These are phyloP conservation scores for Margaritifera margaritifera DNA, from an alignment of 2,888 invertebrate species.

Conservation along the genomic window DNA sequence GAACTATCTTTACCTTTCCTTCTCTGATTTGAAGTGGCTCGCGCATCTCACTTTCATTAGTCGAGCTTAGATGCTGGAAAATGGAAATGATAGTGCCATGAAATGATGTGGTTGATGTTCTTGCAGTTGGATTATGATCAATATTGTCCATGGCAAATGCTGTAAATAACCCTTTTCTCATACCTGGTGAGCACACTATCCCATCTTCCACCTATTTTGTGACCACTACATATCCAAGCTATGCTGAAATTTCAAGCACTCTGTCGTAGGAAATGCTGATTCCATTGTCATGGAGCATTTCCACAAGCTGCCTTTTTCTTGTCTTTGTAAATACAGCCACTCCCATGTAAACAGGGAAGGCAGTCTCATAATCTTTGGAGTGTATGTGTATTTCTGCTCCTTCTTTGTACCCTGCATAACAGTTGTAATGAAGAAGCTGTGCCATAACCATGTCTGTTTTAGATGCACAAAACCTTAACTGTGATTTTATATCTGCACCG, in stretches of 20 bases:
- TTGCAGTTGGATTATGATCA: no score
- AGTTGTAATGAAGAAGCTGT: constrained; percentile 24
- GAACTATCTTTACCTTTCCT: no score
- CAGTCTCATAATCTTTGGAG: constrained; percentile 20
- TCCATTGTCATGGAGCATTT: no score
- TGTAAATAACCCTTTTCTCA: constrained; percentile 40
- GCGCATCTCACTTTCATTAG: constrained; percentile 9
- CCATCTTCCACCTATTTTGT: constrained; percentile 27
- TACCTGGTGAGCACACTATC: constrained; percentile 23
- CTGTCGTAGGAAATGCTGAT: no score
- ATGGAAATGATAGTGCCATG: constrained; percentile 27
- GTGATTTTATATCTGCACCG: no score
- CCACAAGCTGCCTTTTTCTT: no score
- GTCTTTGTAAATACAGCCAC: constrained; percentile 31
- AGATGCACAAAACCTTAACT: no score
- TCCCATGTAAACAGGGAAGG: constrained; percentile 20
- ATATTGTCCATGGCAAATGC: constrained; percentile 45
- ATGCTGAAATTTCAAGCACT: no score
- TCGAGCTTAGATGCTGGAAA: constrained; percentile 14
- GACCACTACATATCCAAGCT: constrained; percentile 29
- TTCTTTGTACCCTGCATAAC: constrained; percentile 13
- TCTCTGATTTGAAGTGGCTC: no score
- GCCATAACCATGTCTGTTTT: no score
- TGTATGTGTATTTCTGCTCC: constrained; percentile 9
- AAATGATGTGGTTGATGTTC: constrained; percentile 25